These are phyloP conservation scores for Ophion ventricosus DNA, from an alignment of 2,888 invertebrate species.

Conservation along the genomic window DNA sequence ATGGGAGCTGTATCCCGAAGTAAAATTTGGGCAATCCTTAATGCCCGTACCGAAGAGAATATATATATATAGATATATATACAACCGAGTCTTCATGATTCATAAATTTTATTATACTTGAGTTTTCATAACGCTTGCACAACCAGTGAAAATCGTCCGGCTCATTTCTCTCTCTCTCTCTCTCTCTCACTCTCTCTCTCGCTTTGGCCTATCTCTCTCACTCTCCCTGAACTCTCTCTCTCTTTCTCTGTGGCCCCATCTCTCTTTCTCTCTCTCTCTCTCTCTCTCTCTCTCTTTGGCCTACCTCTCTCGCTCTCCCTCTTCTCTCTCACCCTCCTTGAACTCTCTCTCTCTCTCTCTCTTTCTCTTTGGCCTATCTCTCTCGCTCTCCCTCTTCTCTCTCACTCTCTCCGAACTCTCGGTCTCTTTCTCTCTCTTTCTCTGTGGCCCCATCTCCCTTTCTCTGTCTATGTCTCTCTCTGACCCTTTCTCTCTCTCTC, in stretches of 20 bases:
- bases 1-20: slow-evolving; percentile 22
- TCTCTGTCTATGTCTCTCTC: no score
- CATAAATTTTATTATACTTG: slow-evolving; percentile 47
- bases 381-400: neutral
- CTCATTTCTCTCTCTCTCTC: neutral
- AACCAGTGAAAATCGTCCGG: slow-evolving; percentile 14
- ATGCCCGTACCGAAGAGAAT: slow-evolving; percentile 54
- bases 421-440: neutral
- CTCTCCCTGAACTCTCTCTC: neutral
- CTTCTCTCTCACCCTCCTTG: no score
- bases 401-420: no score
- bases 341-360: no score
- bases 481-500: no score
- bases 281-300: no score
- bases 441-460: neutral
- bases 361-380: neutral
- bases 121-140: slow-evolving; percentile 26
- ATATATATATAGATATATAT: slow-evolving; percentile 6
- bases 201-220: no score
- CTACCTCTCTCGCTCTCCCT: no score
- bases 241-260: neutral
- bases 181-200: neutral
- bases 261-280: no score
- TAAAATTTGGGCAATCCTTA: slow-evolving; percentile 57
- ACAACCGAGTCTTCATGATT: neutral